Base-by-base conservation (phyloP, 2,888 invertebrate species). In the Pycnomerus fuliginosus region DNA sequence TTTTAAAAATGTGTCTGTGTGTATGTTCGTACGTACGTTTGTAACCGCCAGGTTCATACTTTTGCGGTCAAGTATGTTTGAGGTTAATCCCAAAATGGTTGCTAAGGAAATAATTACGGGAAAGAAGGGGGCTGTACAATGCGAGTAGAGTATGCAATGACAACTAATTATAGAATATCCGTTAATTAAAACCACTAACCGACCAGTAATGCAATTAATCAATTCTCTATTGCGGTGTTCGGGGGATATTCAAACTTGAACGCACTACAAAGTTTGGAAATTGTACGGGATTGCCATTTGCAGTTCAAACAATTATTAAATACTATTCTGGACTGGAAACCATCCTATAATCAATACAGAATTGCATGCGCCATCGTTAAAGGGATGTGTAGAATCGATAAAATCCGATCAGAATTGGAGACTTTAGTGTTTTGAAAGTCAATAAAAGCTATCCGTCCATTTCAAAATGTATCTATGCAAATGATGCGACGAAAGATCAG, bases 121-220 rank as follows among this genome's bases (percentile, higher is more conserved):
- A n/a, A n/a, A n/a, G n/a, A n/a, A n/a, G n/a, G n/a, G n/a, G n/a
- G n/a, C n/a, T n/a, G n/a, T n/a, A n/a, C n/a, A n/a, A n/a, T n/a
- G n/a, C n/a, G n/a, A n/a, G n/a, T n/a, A n/a, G n/a, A 20, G 25
- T 29, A 10, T 11, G 23, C 38, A 14, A 7, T 55, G 52, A 43
- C 52, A 53, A 59, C 55, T 57, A 57, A 60, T 60, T 60, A 60
- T 56, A 53, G 59, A 61, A 61, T 56, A 61, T 62, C 56, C 56
- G 56, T 53, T 62, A 58, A 60, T 61, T 62, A 58, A 58, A 61
- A 60, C 60, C 57, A 37, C 55, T 28, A 56, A 52, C 47, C 46
- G 39, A 41, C 42, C 53, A 45, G 48, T 53, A 56, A 51, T 54
- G 52, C 51, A 55, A 55, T 57, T 58, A 56, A 52, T 59, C 54